phyloP scores from a whole-genome alignment of 2,113 vertebrate genomes.

The Chaetura pelagica region DNA sequence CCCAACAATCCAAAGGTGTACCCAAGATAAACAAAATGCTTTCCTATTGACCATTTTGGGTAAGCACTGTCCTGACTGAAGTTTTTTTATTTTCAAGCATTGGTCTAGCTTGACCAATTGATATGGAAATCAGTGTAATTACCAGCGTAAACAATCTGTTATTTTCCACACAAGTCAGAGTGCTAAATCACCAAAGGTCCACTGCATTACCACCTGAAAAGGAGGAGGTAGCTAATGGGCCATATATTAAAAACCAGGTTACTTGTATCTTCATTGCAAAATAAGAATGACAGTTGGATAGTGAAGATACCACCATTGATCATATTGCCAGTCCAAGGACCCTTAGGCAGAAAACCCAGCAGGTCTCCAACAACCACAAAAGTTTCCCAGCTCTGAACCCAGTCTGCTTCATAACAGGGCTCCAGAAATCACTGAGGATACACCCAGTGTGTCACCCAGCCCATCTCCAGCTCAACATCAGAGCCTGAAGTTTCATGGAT shows the following conservation, averaged over 20 bases:
- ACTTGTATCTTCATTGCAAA: conserved; percentile 73
- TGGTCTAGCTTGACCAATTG: conserved; percentile 67
- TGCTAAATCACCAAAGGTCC: conserved; percentile 75
- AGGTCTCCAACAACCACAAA: neutral
- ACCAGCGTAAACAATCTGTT: conserved; percentile 80
- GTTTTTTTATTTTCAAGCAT: conserved; percentile 44
- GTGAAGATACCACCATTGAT: conserved; percentile 40
- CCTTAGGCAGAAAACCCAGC: neutral
- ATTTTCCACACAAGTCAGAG: conserved; percentile 74
- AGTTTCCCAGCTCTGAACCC: neutral
- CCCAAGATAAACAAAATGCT: neutral
- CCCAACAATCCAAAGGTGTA: neutral
- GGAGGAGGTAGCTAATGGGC: conserved; percentile 74
- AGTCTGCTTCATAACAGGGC: neutral
- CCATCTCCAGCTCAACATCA: accelerated
- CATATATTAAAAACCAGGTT: conserved; percentile 76
- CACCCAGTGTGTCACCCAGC: neutral
- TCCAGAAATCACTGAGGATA: neutral
- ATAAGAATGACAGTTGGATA: conserved; percentile 53
- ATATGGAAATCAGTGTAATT: conserved; percentile 81
- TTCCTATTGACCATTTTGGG: neutral
- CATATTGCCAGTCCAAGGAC: neutral
- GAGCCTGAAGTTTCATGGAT: accelerated
- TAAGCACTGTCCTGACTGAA: conserved; percentile 19
- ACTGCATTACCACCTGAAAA: conserved; percentile 79